Conservation (phyloP, 2,888 invertebrate genomes). For the Calliopum simillimum region DNA sequence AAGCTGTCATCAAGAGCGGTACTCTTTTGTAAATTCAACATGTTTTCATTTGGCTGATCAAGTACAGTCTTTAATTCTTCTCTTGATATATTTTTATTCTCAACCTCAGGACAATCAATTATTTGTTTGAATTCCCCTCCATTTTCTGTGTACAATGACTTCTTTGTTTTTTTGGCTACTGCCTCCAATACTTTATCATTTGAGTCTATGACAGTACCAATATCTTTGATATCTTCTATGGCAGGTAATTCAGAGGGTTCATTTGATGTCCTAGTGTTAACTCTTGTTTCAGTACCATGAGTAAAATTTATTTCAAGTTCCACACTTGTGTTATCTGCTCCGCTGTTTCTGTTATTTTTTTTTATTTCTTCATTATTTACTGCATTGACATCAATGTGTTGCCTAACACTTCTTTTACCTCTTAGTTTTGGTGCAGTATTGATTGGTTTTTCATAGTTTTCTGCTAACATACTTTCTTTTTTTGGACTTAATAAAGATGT, state of each 20-base stretch:
- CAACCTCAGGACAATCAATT: constrained; percentile 40
- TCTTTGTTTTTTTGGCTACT: constrained; percentile 65
- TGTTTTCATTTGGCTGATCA: neutral
- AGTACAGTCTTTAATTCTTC: neutral
- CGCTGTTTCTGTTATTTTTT: too few species aligned
- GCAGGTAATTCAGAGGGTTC: too few species aligned
- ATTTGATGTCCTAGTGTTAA: too few species aligned
- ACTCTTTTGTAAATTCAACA: neutral
- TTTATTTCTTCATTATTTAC: too few species aligned
- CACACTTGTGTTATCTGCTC: too few species aligned
- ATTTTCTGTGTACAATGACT: constrained; percentile 60
- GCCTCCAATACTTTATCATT: constrained; percentile 63
- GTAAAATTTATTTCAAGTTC: too few species aligned
- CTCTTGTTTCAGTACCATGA: too few species aligned
- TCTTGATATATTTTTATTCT: neutral
- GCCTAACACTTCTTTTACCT: constrained; percentile 50
- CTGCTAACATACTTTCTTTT: neutral
- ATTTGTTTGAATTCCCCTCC: constrained; percentile 13
- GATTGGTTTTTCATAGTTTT: constrained; percentile 55
- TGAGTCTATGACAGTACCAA: constrained; percentile 42
- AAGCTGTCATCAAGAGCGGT: neutral
- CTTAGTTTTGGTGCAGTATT: constrained; percentile 63
- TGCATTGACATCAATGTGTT: neutral
- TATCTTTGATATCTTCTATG: neutral
- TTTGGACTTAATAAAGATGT: neutral